Evolutionary conservation across 1,140 invertebrate species (phyloP), one percentile per base, ranked within the genome.

Genomic region (Oscheius sp.): DNA sequence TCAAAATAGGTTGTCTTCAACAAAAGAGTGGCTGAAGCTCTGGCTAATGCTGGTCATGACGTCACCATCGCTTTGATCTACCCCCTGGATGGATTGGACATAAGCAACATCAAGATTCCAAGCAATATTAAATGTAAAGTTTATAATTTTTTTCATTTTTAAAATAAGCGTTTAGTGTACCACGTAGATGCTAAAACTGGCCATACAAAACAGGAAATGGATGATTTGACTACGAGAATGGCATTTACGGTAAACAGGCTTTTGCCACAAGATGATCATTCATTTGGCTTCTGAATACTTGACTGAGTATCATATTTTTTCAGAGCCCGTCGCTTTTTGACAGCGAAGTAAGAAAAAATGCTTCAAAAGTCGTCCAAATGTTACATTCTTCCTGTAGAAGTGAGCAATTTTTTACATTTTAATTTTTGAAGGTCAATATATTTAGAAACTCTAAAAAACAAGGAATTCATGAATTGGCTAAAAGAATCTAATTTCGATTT

Each of bases 11-110:
- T 55, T 10, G 35, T 61, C n/a, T 72, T 66, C 35, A 64, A 64
- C 62, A 55, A 52, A 28, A 42, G 70, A 68, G 69, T 76, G 26
- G 69, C 74, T 1, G 70, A 74, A 36, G 70, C 49, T 61, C 65
- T 76, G 23, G 74, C 70, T 3, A 61, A 74, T 38, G 74, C 75
- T 13, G 74, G 74, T 32, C 74, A 76, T 20, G 70, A 76, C 45
- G 74, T 76, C 32, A 75, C 73, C 2, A 70, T 75, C 32, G 28
- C 63, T 46, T 29, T 65, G 13, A n/a, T 67, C 36, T 31, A 13
- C 29, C 32, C 31, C 31, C 49, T 67, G 20, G 18, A 45, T 4
- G 46, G 35, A 26, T 62, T 58, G 65, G 45, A 63, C 18, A 10
- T 35, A 29, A 42, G 29, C 29, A 64, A 75, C 38, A 38, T 76